Conservation (phyloP, 2,888 invertebrate species). For the Drosophila sordidapex region DNA sequence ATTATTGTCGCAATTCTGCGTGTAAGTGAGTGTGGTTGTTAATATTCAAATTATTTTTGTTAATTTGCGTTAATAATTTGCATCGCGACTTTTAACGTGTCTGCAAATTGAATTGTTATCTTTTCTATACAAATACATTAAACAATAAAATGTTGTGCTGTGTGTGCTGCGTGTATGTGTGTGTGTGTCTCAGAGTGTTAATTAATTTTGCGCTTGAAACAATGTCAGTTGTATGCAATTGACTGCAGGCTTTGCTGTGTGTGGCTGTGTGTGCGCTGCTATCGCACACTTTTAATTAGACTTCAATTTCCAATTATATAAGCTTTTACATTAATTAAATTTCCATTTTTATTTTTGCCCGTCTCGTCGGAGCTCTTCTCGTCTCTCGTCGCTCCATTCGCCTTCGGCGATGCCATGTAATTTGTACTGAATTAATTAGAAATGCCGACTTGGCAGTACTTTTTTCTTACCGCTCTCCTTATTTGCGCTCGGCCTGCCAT, state of each 20-base stretch:
- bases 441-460: constrained; percentile 60
- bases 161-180: constrained; percentile 19
- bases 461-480: constrained; percentile 7
- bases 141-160: constrained; percentile 13
- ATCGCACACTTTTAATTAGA: constrained; percentile 74
- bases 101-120: constrained; percentile 67
- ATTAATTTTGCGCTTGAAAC: constrained; percentile 75
- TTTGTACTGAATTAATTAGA: constrained; percentile 79
- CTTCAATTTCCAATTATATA: constrained; percentile 71
- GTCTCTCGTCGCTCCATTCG: neutral
- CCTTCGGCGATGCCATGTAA: constrained; percentile 55
- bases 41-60: constrained; percentile 65
- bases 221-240: constrained; percentile 73
- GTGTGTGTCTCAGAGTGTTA: constrained; percentile 65
- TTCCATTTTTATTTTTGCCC: constrained; percentile 72
- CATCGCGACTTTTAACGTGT: constrained; percentile 53
- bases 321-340: constrained; percentile 82
- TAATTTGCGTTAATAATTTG: constrained; percentile 74
- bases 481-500: constrained; percentile 26
- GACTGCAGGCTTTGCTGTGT: constrained; percentile 44
- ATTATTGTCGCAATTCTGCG: constrained; percentile 31
- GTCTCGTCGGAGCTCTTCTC: constrained; percentile 1
- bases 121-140: constrained; percentile 48
- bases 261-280: constrained; percentile 22
- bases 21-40: constrained; percentile 13